Percentiles rank a stretch among this genome's conserved stretches.
Evolutionary conservation across 2,797 vertebrate genomes (phyloP).

Genomic region (Furcifer pardalis): DNA sequence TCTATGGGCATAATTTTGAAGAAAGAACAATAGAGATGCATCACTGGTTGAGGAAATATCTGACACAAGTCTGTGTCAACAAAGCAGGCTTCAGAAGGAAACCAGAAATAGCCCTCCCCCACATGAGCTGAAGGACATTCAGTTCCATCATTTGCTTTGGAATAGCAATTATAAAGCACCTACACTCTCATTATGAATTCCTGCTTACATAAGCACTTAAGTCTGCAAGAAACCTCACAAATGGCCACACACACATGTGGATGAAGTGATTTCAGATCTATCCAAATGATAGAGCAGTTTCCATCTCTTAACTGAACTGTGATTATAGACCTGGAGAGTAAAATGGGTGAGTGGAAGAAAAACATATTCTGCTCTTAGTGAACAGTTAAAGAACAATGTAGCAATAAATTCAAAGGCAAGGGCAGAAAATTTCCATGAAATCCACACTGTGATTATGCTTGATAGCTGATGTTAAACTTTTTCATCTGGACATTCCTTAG

Average conservation of each 20-base stretch:
- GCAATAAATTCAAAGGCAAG: too few relatives aligned
- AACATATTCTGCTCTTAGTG: too few relatives aligned
- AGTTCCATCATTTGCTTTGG: neutral
- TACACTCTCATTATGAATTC: neutral
- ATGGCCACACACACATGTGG: neutral
- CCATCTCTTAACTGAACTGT: too few relatives aligned
- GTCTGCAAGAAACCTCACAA: neutral
- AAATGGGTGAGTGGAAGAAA: too few relatives aligned
- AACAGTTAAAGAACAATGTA: too few relatives aligned
- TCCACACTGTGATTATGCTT: too few relatives aligned
- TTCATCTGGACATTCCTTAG: too few relatives aligned
- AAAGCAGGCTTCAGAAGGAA: neutral
- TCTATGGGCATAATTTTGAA: neutral
- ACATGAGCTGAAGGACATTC: neutral
- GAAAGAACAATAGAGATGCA: neutral
- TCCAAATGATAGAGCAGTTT: too few relatives aligned
- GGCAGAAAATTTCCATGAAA: too few relatives aligned
- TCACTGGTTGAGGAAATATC: neutral
- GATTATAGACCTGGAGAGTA: too few relatives aligned
- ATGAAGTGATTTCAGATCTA: too few relatives aligned
- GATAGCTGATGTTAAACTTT: too few relatives aligned
- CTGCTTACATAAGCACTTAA: constrained; percentile 10
- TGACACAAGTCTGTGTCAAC: neutral
- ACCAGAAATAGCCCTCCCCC: neutral
- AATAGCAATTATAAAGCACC: neutral